Conservation (phyloP, 2,888 invertebrate genomes). For the Pristionchus exspectatus region DNA sequence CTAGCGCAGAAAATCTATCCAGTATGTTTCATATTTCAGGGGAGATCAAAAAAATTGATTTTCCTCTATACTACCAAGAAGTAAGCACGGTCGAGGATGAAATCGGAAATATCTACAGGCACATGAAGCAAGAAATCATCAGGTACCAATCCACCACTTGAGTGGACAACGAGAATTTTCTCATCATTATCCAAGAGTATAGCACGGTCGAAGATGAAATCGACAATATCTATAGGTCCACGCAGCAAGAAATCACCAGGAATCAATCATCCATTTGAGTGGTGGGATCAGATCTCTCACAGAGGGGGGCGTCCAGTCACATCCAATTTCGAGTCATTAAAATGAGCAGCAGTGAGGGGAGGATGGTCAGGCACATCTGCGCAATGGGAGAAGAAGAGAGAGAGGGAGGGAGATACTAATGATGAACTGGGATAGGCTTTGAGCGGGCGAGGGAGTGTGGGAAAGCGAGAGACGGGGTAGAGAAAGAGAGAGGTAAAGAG, state of each 20-base stretch:
- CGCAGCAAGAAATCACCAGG: no score
- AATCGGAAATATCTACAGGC: no score
- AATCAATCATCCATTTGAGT: neutral
- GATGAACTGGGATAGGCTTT: slow-evolving; percentile 39
- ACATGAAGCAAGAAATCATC: no score
- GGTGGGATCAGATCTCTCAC: slow-evolving; percentile 1
- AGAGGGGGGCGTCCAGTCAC: neutral
- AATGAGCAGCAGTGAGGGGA: neutral
- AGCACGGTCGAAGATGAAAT: no score
- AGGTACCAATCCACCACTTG: no score
- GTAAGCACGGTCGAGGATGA: no score
- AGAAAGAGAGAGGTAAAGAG: slow-evolving; percentile 22
- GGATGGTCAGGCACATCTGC: slow-evolving; percentile 38
- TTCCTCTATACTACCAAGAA: no score
- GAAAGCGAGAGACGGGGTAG: neutral
- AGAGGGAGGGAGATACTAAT: slow-evolving; percentile 38
- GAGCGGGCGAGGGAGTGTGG: neutral
- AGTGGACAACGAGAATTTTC: no score
- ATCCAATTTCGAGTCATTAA: slow-evolving; percentile 40
- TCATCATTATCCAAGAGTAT: no score
- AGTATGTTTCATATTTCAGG: neutral
- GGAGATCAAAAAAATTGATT: no score
- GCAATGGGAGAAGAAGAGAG: neutral
- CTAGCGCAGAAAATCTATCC: neutral
- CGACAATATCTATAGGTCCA: no score